Conservation (phyloP, 30 jellyfish, hydroid and myxozoan genomes). For the Nemopilema nomurai region DNA sequence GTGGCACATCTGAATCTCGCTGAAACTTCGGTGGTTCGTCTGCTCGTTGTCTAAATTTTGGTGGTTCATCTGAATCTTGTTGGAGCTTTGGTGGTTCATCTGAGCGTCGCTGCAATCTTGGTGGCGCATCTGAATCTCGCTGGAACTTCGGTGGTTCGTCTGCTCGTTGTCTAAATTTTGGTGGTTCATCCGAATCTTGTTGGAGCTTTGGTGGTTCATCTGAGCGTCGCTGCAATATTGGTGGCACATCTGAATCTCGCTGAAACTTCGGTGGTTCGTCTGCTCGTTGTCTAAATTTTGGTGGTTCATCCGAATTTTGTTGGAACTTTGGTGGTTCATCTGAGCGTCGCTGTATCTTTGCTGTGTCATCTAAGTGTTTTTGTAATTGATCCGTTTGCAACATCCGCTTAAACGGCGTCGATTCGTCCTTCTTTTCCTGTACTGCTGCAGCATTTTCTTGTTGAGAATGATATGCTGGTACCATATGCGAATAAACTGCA, state of each 20-base stretch:
- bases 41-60: too few relatives aligned
- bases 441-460: neutral
- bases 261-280: neutral
- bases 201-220: conserved; percentile 2
- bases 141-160: too few relatives aligned
- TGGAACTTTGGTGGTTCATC: conserved; percentile 1
- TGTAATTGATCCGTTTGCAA: too few relatives aligned
- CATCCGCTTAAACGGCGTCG: neutral
- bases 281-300: neutral
- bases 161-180: neutral
- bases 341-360: neutral
- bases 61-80: too few relatives aligned
- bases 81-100: too few relatives aligned
- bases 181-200: conserved; percentile 7
- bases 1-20: too few relatives aligned
- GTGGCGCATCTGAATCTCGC: too few relatives aligned
- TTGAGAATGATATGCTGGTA: neutral
- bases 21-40: too few relatives aligned
- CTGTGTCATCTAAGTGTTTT: neutral
- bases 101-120: too few relatives aligned
- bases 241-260: neutral
- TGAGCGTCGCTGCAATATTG: neutral
- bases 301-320: neutral
- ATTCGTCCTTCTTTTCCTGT: neutral
- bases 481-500: too few relatives aligned